Conservation (phyloP, 1,140 invertebrate species). For the Zaprionus tsacasi region DNA sequence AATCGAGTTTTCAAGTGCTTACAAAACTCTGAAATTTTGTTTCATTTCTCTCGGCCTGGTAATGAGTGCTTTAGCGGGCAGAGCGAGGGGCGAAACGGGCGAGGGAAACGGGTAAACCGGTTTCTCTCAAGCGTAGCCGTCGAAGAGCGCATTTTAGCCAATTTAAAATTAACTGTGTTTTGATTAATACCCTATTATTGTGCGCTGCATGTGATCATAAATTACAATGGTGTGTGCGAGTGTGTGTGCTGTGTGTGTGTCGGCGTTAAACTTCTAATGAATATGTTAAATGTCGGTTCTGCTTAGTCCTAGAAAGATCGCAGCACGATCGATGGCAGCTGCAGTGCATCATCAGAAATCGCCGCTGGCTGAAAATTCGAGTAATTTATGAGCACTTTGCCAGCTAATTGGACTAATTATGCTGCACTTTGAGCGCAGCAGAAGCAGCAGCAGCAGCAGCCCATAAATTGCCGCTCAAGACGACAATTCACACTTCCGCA, state of each 20-base stretch:
- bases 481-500: slow-evolving; percentile 76
- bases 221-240: slow-evolving; percentile 33
- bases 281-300: slow-evolving; percentile 57
- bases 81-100: slow-evolving; percentile 14
- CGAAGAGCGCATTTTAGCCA: slow-evolving; percentile 45
- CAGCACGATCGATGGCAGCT: slow-evolving; percentile 27
- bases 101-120: slow-evolving; percentile 49
- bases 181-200: slow-evolving; percentile 78
- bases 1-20: slow-evolving; percentile 71
- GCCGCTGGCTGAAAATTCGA: slow-evolving; percentile 52
- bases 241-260: slow-evolving; percentile 1
- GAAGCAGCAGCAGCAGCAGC: slow-evolving; percentile 12
- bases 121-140: slow-evolving; percentile 27
- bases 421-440: slow-evolving; percentile 45
- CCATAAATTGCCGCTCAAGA: slow-evolving; percentile 42
- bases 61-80: slow-evolving; percentile 55
- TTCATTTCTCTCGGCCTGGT: slow-evolving; percentile 52
- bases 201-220: slow-evolving; percentile 66
- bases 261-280: slow-evolving; percentile 62
- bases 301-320: neutral
- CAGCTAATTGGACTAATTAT: slow-evolving; percentile 79
- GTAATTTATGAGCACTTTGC: slow-evolving; percentile 76
- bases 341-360: slow-evolving; percentile 9
- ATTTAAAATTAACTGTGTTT: slow-evolving; percentile 81
- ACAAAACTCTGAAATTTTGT: slow-evolving; percentile 67